Conservation (phyloP, 2,888 invertebrate species). For the Drosophila barbarae region DNA sequence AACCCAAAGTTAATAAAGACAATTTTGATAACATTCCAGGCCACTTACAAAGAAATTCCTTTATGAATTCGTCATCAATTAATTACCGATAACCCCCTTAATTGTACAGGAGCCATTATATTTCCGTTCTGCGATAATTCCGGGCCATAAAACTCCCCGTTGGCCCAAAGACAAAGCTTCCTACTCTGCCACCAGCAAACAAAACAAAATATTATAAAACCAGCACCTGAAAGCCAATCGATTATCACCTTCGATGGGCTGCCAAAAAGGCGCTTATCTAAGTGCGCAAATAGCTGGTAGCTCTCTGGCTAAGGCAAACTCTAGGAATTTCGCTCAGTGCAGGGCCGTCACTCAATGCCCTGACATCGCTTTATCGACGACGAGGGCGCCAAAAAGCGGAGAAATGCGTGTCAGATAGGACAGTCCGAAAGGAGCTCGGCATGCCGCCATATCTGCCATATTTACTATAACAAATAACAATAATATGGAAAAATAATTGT, state of each 20-base stretch:
- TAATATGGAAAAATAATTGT: slow-evolving; percentile 51
- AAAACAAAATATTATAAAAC: not conserved
- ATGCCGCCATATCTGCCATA: slow-evolving; percentile 36
- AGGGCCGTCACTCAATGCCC: slow-evolving; percentile 58
- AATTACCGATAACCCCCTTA: slow-evolving; percentile 17
- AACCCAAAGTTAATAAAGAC: not conserved
- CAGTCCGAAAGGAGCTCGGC: slow-evolving; percentile 27
- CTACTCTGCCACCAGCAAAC: slow-evolving; percentile 22
- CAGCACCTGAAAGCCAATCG: slow-evolving; percentile 25
- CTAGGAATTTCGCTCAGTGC: slow-evolving; percentile 53
- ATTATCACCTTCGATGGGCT: slow-evolving; percentile 57
- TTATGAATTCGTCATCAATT: not conserved
- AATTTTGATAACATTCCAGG: not conserved
- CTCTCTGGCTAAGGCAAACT: not conserved
- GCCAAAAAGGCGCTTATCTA: slow-evolving; percentile 59
- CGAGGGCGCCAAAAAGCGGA: slow-evolving; percentile 25
- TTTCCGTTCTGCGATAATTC: slow-evolving; percentile 35
- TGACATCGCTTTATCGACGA: slow-evolving; percentile 54
- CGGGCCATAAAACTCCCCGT: slow-evolving; percentile 9
- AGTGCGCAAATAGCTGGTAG: slow-evolving; percentile 54
- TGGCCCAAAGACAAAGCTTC: slow-evolving; percentile 18
- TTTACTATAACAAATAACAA: slow-evolving; percentile 44
- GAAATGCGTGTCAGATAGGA: slow-evolving; percentile 53
- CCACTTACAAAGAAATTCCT: slow-evolving; percentile 2
- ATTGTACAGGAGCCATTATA: slow-evolving; percentile 23